These are phyloP conservation scores for Cichlasoma orientale DNA, from an alignment of 2,797 vertebrate genomes.

Conservation along the genomic window DNA sequence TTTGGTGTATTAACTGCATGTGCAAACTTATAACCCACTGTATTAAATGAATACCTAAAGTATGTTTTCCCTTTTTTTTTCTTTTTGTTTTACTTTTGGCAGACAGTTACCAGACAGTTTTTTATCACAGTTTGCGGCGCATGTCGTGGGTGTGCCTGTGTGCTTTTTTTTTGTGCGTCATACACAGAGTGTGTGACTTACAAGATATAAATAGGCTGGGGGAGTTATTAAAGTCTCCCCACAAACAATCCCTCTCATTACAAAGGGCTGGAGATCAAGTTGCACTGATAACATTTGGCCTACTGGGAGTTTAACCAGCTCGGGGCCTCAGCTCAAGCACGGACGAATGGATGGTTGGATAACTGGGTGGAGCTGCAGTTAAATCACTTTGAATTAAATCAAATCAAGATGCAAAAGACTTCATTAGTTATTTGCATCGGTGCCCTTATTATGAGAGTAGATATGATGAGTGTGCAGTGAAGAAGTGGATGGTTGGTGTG, in stretches of 20 bases:
- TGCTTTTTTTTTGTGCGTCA: slow-evolving; percentile 32
- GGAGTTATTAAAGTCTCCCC: slow-evolving; percentile 64
- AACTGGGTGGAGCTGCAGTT: slow-evolving; percentile 10
- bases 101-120: not conserved
- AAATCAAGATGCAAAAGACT: not conserved
- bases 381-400: slow-evolving; percentile 11
- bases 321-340: not conserved
- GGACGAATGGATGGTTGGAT: not conserved
- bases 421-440: not conserved
- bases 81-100: not conserved
- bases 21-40: not conserved
- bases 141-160: slow-evolving; percentile 1
- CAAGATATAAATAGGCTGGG: slow-evolving; percentile 61
- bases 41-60: accelerated
- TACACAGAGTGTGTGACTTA: slow-evolving; percentile 45
- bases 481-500: not conserved
- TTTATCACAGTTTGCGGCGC: slow-evolving; percentile 30
- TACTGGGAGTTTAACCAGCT: slow-evolving; percentile 31
- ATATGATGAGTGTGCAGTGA: not conserved
- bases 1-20: not conserved
- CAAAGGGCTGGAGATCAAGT: slow-evolving; percentile 56
- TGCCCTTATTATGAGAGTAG: not conserved
- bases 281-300: slow-evolving; percentile 55
- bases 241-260: slow-evolving; percentile 67
- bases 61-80: slow-evolving; percentile 2